A percentile compares a stretch with the other conserved stretches of the same genome.
phyloP scores from a whole-genome alignment of 1,140 invertebrate species.

The Hetaerina americana region DNA sequence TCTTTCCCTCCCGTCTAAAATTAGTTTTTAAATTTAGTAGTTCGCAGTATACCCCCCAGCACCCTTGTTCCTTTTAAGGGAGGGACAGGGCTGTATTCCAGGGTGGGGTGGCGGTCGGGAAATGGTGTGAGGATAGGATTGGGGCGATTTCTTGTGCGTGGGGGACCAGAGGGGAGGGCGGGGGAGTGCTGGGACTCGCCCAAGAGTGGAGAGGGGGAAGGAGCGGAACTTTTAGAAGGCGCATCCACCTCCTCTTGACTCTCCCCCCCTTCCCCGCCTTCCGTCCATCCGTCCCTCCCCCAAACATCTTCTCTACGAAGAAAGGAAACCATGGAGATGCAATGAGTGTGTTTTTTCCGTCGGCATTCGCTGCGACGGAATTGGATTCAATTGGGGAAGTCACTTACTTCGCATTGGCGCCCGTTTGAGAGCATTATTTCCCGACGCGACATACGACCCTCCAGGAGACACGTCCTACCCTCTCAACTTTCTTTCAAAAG shows the following conservation, averaged over 20 bases:
- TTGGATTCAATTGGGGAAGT: background rate
- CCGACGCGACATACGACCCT: background rate
- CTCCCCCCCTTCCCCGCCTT: too few relatives aligned
- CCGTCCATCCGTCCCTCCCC: background rate
- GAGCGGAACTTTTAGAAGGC: too few relatives aligned
- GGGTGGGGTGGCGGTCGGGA: background rate
- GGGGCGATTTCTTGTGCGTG: too few relatives aligned
- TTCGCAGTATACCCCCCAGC: background rate
- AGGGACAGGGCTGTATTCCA: background rate
- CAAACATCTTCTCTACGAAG: background rate
- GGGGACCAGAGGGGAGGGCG: background rate
- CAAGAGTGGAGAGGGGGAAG: background rate
- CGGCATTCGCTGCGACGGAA: background rate
- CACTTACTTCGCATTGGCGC: background rate
- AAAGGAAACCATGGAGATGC: background rate
- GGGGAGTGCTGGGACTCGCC: background rate
- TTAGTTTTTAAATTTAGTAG: background rate
- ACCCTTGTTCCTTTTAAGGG: background rate
- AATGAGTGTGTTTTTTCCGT: background rate
- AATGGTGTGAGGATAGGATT: too few relatives aligned
- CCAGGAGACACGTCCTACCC: background rate
- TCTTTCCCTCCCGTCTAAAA: background rate
- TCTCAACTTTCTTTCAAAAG: background rate
- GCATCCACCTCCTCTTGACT: too few relatives aligned
- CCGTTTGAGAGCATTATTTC: background rate